phyloP scores from a whole-genome alignment of 1,140 invertebrate species.

The Chymomyza costata region DNA sequence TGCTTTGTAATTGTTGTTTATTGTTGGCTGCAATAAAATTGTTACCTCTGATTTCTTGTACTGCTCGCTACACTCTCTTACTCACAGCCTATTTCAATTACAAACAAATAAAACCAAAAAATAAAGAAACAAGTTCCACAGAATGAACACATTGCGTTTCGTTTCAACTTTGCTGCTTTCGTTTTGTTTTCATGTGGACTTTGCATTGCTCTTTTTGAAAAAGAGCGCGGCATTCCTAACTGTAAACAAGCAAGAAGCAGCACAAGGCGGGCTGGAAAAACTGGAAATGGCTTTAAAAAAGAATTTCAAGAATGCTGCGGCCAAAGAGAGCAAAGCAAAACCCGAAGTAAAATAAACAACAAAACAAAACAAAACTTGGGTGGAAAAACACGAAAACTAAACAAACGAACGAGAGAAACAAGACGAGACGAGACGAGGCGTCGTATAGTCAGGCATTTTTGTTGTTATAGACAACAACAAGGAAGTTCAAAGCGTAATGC shows the following conservation, averaged over 20 bases:
- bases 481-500: conserved; percentile 32
- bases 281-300: conserved; percentile 38
- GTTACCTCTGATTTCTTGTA: too few relatives aligned
- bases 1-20: conserved; percentile 46
- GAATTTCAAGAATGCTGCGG: conserved; percentile 67
- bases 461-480: conserved; percentile 45
- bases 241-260: conserved; percentile 66
- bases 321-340: conserved; percentile 33
- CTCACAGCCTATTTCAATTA: too few relatives aligned
- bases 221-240: conserved; percentile 63
- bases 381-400: conserved; percentile 54
- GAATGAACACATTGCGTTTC: conserved; percentile 15
- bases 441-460: too few relatives aligned
- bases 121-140: conserved; percentile 29
- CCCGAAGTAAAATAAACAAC: conserved; percentile 12
- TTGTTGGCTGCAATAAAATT: conserved; percentile 5
- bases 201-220: conserved; percentile 32
- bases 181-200: too few relatives aligned
- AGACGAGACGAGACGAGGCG: too few relatives aligned
- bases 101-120: too few relatives aligned
- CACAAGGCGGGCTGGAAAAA: conserved; percentile 50
- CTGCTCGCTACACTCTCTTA: too few relatives aligned
- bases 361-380: conserved; percentile 40
- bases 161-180: conserved; percentile 39
- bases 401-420: conserved; percentile 14